Evolutionary conservation across 2,888 invertebrate genomes (phyloP), one percentile per base, ranked within the genome.

Genomic region (Pandemis cinnamomeana): DNA sequence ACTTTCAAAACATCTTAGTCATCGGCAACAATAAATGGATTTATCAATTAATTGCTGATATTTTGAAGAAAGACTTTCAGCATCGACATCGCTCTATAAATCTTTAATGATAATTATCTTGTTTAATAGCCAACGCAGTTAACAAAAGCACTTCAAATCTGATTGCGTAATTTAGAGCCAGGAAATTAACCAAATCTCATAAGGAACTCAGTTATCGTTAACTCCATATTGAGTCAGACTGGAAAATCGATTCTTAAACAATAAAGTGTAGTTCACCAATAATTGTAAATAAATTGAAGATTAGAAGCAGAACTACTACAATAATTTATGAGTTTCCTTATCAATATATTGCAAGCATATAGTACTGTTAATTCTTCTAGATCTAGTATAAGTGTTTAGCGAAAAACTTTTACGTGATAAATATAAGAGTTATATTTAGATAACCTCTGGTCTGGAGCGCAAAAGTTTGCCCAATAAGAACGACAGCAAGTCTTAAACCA

Each of bases 1-100:
- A n/a, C 44, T 67, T 72, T 62, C 53, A 68, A 58, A 69, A 64
- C 63, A 64, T 72, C n/a, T 72, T 64, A 72, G 41, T 69, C 69
- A 69, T 72, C 69, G 42, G 48, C 48, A 72, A 72, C 68, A 72
- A 62, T 48, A 46, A 60, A 15, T 48, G 41, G 48, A 51, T 72
- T 63, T 48, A 64, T 66, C 36, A 60, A 64, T 46, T 60, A 42
- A 64, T 27, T 27, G 27, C 11, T 27, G 11, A 11, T 11, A 58
- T 27, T 58, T 20, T 10, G 27, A 58, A 58, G 27, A 53, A 53
- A 53, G 15, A n/a, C 15, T 48, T 48, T 11, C 48, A 20, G 11
- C 53, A 20, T 55, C 20, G 8, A 15, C 0, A 0, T 55, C 55
- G 55, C 55, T 55, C 15, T 55, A n/a, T 55, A 20, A 36, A 55